Conservation (phyloP, 2,797 vertebrate genomes). For the Pangasius larnaudii region DNA sequence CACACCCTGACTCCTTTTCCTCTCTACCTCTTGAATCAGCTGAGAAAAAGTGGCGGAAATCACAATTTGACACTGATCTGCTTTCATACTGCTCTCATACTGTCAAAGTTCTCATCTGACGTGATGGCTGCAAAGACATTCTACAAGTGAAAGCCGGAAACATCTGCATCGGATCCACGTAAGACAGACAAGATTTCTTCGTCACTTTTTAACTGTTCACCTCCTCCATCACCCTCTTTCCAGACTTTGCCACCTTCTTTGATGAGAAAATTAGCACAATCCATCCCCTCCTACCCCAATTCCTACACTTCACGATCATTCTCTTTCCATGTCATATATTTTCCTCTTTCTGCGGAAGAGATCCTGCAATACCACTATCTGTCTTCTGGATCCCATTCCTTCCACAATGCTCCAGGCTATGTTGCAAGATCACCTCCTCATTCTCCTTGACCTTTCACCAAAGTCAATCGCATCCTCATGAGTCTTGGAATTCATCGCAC, state of each 20-base stretch:
- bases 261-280: background rate
- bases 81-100: background rate
- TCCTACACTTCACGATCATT: background rate
- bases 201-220: background rate
- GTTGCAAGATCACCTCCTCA: background rate
- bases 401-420: background rate
- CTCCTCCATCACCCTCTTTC: background rate
- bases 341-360: background rate
- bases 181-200: background rate
- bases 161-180: background rate
- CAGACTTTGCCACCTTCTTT: background rate
- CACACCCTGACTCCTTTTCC: background rate
- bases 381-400: background rate
- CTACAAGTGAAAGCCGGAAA: background rate
- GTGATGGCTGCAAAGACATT: background rate
- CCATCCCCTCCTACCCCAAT: background rate
- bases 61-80: background rate
- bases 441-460: background rate
- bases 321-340: background rate
- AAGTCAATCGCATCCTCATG: background rate
- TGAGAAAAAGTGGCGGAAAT: background rate
- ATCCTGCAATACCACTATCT: background rate
- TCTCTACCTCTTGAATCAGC: background rate
- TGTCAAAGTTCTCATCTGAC: background rate
- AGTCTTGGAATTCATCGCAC: background rate